Base-by-base conservation (phyloP, 1,140 invertebrate species). In the Caerostris extrusa region DNA sequence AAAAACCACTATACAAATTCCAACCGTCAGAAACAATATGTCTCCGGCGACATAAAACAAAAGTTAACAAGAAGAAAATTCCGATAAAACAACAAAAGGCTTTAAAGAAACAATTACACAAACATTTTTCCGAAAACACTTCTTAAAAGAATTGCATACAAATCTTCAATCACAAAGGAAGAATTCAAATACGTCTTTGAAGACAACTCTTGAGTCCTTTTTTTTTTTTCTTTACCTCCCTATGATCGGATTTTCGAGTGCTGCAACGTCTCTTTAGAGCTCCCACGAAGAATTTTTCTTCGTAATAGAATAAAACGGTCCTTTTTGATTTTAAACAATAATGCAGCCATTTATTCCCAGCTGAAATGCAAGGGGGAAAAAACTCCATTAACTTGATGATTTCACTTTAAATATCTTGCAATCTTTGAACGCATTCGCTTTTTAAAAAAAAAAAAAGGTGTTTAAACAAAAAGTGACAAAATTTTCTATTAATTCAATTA, bases 381-480 rank as follows among this genome's bases (percentile, higher is more conserved):
- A 88, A 64, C 8, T 3, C 86, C 86, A 88, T 88, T 88, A 88
- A 8, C 64, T 88, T 88, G 86, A 88, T 88, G 86, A 67, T 58
- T 67, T 85, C 56, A 64, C 64, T 88, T 88, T 88, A 64, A 88
- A 17, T 53, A 85, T 55, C 77, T 14, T 85, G n/a, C 82, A 85
- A 12, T 50, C 19, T 4, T 50, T 12, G 34, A 81, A 64, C 12
- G 2, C 14, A 64, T 64, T 64, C 10, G 61, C 12, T 34, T n/a
- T n/a, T n/a, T n/a, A n/a, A 10, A 19, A 34, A 81, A 53, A 50
- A 81, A 34, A 50, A 55, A 81, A 81, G 5, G 19, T 81, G 0
- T 14, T 8, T 10, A 61, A 0, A 61, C 3, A 61, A 61, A 61
- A 64, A 64, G 10, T 3, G 3, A 12, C 1, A 64, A 5, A 3